Evolutionary conservation across 2,797 vertebrate species (phyloP), one percentile per base, ranked within the genome.

Genomic region (Miichthys miiuy): DNA sequence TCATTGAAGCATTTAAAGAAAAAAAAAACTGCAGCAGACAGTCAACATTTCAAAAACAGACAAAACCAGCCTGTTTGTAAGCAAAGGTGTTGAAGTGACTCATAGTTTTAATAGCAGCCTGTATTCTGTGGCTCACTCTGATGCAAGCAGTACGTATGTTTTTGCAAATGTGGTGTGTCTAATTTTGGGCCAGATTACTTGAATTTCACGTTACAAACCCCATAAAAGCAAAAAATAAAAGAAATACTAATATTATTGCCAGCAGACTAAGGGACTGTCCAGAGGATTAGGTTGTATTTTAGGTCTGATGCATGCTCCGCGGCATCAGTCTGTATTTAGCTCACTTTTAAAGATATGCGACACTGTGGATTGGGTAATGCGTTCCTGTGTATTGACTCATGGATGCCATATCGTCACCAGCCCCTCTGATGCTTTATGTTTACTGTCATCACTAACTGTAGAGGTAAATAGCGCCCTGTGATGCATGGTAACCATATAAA

Each of bases 311-410:
- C 1, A 0, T 3, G 58, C 68, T 61, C 48, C 17, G 14, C 25
- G 13, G 27, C 1, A 46, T 65, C 23, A 2, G 56, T 65, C 68
- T 80, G 72, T 71, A 73, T 76, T 82, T 78, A 85, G 42, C 50
- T 42, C 6, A 41, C 72, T 71, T 70, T 79, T 58, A 77, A 74
- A 69, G 55, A 79, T 71, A 61, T 60, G 71, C 8, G 5, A 57
- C 44, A 12, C 44, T 60, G 38, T 34, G 21, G 47, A 51, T 50
- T 77, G 13, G 70, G 66, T 60, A 68, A 75, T 51, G 52, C 62
- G 42, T 89, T 87, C 78, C 52, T 85, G 68, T 34, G 60, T 61
- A 30, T 72, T 85, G 73, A 89, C 70, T 89, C 83, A 85, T 68
- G 58, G 67, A 56, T 62, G 56, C 42, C 10, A 20, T 12, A 46